These are phyloP conservation scores for Cheilosia vernalis DNA, from an alignment of 2,888 invertebrate genomes.

Conservation along the genomic window DNA sequence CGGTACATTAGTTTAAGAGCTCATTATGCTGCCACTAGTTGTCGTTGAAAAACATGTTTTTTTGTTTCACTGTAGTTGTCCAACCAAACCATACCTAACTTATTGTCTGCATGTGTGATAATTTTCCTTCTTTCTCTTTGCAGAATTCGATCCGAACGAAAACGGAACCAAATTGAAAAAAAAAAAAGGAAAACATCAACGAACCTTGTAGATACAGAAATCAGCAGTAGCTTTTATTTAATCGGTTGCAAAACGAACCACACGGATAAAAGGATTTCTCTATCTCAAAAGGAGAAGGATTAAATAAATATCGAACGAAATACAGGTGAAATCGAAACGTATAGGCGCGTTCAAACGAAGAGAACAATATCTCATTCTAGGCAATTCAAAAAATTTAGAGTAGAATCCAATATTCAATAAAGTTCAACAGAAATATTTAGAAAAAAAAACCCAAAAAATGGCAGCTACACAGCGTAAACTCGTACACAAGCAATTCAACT, in stretches of 20 bases:
- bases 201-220: constrained; percentile 39
- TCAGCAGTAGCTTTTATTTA: constrained; percentile 30
- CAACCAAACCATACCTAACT: not conserved
- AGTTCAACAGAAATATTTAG: constrained; percentile 70
- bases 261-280: constrained; percentile 48
- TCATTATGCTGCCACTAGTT: constrained; percentile 50
- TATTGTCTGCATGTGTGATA: constrained; percentile 35
- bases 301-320: constrained; percentile 62
- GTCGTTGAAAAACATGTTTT: constrained; percentile 23
- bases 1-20: constrained; percentile 64
- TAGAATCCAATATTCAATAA: constrained; percentile 64
- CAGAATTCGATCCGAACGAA: constrained; percentile 74
- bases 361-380: constrained; percentile 47
- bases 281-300: constrained; percentile 8
- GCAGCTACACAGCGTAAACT: constrained; percentile 87
- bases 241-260: constrained; percentile 25
- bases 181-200: constrained; percentile 49
- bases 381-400: constrained; percentile 49
- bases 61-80: constrained; percentile 6
- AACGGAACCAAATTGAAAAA: constrained; percentile 68
- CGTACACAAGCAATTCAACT: constrained; percentile 95
- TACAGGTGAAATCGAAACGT: constrained; percentile 32
- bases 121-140: constrained; percentile 35
- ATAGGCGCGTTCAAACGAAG: constrained; percentile 18
- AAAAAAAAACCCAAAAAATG: constrained; percentile 85